These are phyloP conservation scores for Colossoma macropomum DNA, from an alignment of 2,113 vertebrate genomes.

Conservation along the genomic window DNA sequence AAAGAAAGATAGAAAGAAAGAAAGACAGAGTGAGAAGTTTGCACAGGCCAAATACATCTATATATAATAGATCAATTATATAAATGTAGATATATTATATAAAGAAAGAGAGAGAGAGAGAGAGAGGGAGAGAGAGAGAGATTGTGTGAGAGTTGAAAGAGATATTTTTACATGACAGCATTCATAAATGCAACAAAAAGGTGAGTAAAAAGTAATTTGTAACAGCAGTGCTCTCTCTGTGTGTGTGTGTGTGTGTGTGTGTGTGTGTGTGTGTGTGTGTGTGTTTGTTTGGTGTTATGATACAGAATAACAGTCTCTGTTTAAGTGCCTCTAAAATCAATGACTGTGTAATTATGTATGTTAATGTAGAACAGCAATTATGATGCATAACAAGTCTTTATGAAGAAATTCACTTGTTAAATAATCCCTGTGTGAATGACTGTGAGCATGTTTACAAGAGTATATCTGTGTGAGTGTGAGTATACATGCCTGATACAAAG, in stretches of 20 bases:
- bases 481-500: background rate
- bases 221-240: background rate
- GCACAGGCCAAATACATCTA: too few species aligned
- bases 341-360: constrained; percentile 35
- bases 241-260: constrained; percentile 2
- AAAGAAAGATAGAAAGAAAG: too few species aligned
- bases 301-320: constrained; percentile 10
- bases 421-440: background rate
- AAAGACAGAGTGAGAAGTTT: too few species aligned
- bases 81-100: background rate
- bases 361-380: constrained; percentile 31
- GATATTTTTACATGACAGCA: too few species aligned
- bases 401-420: background rate
- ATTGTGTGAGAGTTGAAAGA: too few species aligned
- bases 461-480: background rate
- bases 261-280: constrained; percentile 17
- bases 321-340: constrained; percentile 34
- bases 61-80: too few species aligned
- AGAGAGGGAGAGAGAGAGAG: too few species aligned
- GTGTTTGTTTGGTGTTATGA: background rate
- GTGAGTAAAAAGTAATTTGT: too few species aligned
- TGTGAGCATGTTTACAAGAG: background rate
- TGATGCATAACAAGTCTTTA: constrained; percentile 6
- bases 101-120: background rate
- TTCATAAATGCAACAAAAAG: too few species aligned